Evolutionary conservation across 2,797 vertebrate genomes (phyloP).

Genomic region (Aplochiton taeniatus): DNA sequence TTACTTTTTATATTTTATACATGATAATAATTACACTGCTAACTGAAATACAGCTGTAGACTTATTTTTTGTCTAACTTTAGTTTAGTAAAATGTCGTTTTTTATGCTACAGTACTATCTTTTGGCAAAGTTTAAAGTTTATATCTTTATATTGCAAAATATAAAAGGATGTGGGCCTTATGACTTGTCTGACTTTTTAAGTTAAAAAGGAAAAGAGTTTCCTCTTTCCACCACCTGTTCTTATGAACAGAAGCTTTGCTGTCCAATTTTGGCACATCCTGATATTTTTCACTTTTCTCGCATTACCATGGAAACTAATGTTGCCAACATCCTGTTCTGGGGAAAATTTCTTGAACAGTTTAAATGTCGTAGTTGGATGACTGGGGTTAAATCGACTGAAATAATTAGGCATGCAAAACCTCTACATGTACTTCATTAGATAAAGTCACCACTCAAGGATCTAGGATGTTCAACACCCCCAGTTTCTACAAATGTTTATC

Average conservation of each 20-base stretch:
- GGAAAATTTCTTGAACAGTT: constrained; percentile 9
- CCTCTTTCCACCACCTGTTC: background rate
- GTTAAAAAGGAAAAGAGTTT: background rate
- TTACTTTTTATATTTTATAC: no score
- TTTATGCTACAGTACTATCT: constrained; percentile 20
- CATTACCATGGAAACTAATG: constrained; percentile 25
- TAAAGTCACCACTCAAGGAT: no score
- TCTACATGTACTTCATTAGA: no score
- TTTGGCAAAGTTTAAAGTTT: no score
- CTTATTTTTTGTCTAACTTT: no score
- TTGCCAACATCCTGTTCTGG: constrained; percentile 55
- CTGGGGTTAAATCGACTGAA: no score
- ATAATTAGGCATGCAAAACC: no score
- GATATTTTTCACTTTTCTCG: constrained; percentile 16
- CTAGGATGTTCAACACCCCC: no score
- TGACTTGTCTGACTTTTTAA: constrained; percentile 6
- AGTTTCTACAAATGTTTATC: no score
- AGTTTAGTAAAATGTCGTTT: background rate
- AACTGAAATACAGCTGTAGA: no score
- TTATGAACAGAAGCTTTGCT: constrained; percentile 8
- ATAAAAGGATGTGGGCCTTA: constrained; percentile 30
- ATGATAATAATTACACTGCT: no score
- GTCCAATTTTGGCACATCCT: constrained; percentile 45
- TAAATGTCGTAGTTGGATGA: background rate
- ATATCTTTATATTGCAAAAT: constrained; percentile 4